Conservation (phyloP, 2,113 vertebrate genomes). For the Muntiacus muntjak region DNA sequence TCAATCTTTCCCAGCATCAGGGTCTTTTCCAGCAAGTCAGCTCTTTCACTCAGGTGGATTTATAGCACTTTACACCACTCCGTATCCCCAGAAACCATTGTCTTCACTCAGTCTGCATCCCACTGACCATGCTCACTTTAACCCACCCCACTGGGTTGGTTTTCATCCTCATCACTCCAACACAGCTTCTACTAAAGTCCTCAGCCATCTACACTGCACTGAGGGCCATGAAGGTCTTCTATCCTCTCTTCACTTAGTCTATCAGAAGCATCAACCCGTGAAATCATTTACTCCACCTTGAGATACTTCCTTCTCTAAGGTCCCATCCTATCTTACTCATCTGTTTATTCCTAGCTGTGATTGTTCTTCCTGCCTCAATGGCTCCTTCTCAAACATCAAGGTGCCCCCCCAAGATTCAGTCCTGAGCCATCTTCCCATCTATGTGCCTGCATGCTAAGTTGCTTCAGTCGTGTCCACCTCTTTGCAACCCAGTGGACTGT, state of each 20-base stretch:
- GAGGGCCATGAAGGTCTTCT: not conserved
- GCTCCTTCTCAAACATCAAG: not conserved
- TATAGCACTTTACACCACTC: not conserved
- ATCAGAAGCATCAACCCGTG: fast-evolving
- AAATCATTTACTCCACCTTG: not conserved
- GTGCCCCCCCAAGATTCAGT: not conserved
- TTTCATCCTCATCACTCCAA: not conserved
- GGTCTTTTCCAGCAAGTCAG: not conserved
- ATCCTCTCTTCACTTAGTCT: not conserved
- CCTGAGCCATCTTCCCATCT: not conserved
- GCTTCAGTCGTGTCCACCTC: not conserved
- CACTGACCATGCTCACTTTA: not conserved
- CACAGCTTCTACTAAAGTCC: not conserved
- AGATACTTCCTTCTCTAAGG: not conserved
- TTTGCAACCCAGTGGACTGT: not conserved
- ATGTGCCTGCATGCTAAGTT: not conserved
- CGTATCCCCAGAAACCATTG: not conserved
- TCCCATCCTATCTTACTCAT: too few relatives aligned
- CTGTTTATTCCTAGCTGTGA: not conserved
- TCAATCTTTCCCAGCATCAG: not conserved
- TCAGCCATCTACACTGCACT: fast-evolving
- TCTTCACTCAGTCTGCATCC: not conserved
- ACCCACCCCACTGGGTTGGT: not conserved
- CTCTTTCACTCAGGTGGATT: not conserved
- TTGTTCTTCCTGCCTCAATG: not conserved